phyloP scores from a whole-genome alignment of 2,797 vertebrate genomes.

The Echeneis naucrates region DNA sequence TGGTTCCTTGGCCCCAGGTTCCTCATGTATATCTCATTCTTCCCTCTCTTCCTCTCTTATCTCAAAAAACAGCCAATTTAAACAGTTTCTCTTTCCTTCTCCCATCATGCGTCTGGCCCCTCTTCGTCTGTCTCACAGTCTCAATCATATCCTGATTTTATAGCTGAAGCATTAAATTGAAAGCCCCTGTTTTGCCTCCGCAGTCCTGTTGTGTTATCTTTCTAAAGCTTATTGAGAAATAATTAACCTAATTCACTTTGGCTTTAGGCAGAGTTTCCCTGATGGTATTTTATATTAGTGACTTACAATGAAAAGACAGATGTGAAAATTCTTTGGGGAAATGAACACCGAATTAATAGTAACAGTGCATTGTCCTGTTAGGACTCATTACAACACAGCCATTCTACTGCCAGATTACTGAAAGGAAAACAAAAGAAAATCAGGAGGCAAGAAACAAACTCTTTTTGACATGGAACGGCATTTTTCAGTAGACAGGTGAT shows the following conservation, averaged over 20 bases:
- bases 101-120: background rate
- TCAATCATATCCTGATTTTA: conserved; percentile 15
- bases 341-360: conserved; percentile 65
- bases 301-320: conserved; percentile 57
- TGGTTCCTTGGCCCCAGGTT: conserved; percentile 11
- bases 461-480: background rate
- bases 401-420: conserved; percentile 22
- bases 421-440: conserved; percentile 26
- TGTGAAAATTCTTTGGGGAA: conserved; percentile 67
- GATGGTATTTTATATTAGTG: conserved; percentile 45
- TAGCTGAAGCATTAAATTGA: conserved; percentile 46
- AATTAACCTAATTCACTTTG: conserved; percentile 76
- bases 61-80: background rate
- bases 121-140: conserved; percentile 10
- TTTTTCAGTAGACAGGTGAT: background rate
- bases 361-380: conserved; percentile 44
- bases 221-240: conserved; percentile 74
- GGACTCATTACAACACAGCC: conserved; percentile 36
- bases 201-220: conserved; percentile 55
- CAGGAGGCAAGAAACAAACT: background rate
- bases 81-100: background rate
- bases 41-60: conserved; percentile 8
- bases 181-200: conserved; percentile 40
- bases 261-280: conserved; percentile 54
- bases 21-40: background rate